These are phyloP conservation scores for Cryptomyrus ogoouensis DNA, from an alignment of 2,113 vertebrate species.

Conservation along the genomic window DNA sequence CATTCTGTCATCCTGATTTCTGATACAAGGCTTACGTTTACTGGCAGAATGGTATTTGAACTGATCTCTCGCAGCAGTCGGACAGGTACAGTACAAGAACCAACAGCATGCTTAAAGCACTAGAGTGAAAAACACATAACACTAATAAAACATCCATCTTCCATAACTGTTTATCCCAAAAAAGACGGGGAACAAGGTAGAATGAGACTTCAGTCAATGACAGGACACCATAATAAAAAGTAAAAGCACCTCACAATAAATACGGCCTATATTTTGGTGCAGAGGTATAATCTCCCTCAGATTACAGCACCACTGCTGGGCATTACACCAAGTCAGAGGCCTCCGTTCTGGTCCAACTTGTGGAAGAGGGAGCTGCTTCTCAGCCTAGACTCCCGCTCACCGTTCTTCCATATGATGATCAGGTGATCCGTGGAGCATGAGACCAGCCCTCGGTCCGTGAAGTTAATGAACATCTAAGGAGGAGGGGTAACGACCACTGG, in stretches of 20 bases:
- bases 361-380: slow-evolving; percentile 81
- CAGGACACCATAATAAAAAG: neutral
- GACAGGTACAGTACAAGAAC: neutral
- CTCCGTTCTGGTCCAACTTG: slow-evolving; percentile 76
- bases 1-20: neutral
- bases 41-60: neutral
- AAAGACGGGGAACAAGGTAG: neutral
- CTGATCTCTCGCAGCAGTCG: neutral
- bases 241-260: slow-evolving; percentile 3
- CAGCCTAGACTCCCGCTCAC: slow-evolving; percentile 75
- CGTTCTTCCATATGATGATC: slow-evolving; percentile 90
- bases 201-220: neutral
- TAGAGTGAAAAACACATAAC: neutral
- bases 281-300: neutral
- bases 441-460: slow-evolving; percentile 75
- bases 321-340: slow-evolving; percentile 46
- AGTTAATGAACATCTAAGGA: slow-evolving; percentile 85
- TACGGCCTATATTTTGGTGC: neutral
- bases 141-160: neutral
- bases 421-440: slow-evolving; percentile 91
- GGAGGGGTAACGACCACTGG: neutral
- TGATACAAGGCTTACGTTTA: neutral
- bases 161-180: neutral
- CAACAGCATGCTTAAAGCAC: neutral
- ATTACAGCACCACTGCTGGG: neutral